Percentiles rank a stretch among this genome's conserved stretches.
These are phyloP conservation scores for Stenolophus ochropezus DNA, from an alignment of 2,888 invertebrate genomes.

Conservation along the genomic window DNA sequence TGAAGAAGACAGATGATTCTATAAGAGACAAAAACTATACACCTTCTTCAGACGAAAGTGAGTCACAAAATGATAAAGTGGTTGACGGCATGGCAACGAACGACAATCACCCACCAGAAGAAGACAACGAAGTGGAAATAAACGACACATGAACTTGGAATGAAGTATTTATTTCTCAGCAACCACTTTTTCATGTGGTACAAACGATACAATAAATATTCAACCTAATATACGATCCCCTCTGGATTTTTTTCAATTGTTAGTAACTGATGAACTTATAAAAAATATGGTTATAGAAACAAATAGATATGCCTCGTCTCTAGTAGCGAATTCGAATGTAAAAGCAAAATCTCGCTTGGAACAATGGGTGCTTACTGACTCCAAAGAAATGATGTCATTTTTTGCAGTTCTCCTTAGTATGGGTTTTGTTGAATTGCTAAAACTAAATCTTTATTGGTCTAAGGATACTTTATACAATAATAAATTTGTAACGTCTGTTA, in stretches of 20 bases:
- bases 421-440: neutral
- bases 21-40: no score
- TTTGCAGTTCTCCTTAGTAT: neutral
- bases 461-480: neutral
- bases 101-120: neutral
- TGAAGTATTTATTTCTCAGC: neutral
- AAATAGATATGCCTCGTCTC: neutral
- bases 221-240: neutral
- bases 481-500: neutral
- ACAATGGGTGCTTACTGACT: neutral
- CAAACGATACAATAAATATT: neutral
- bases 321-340: neutral
- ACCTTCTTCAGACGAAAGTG: neutral
- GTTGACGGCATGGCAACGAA: neutral
- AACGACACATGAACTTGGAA: neutral
- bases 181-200: neutral
- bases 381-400: neutral
- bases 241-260: neutral
- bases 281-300: neutral
- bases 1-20: no score
- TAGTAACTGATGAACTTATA: neutral
- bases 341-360: neutral
- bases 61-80: neutral
- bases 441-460: neutral
- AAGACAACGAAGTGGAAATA: neutral